Evolutionary conservation across 1,140 invertebrate genomes (phyloP).

Genomic region (Cotesia typhae): DNA sequence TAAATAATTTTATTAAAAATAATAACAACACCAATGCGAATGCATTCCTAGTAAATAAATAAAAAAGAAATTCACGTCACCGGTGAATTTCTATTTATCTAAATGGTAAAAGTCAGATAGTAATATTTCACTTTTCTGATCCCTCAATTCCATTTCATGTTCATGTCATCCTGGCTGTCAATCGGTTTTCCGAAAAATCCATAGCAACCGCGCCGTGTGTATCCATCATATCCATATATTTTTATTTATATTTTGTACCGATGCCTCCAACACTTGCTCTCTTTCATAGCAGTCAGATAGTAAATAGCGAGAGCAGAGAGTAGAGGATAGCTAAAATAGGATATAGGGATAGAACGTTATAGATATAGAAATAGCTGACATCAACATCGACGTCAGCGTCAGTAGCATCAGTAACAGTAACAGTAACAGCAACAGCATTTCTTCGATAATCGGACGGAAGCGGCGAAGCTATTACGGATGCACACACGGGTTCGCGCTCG

Average conservation of each 20-base stretch:
- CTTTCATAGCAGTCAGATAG: not conserved
- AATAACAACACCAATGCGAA: no score
- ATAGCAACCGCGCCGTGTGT: not conserved
- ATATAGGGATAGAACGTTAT: no score
- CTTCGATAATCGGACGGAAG: conserved; percentile 29
- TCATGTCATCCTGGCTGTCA: not conserved
- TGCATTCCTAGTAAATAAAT: no score
- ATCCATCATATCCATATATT: not conserved
- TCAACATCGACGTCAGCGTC: no score
- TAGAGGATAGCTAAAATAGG: no score
- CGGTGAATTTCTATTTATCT: not conserved
- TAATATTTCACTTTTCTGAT: conserved; percentile 28
- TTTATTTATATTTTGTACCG: no score
- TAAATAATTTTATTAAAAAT: no score
- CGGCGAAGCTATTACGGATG: conserved; percentile 28
- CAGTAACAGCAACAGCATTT: conserved; percentile 9
- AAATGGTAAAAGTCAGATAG: conserved; percentile 2
- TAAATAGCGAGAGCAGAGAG: no score
- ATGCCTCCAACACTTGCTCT: conserved; percentile 9
- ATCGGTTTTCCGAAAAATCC: conserved; percentile 25
- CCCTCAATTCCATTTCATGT: not conserved
- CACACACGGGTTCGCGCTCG: conserved; percentile 25
- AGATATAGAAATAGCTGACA: no score
- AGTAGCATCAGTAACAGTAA: not conserved
- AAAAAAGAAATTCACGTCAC: no score